Conservation (phyloP, 30 jellyfish, hydroid and myxozoan species). For the Hydractinia symbiolongicarpus region DNA sequence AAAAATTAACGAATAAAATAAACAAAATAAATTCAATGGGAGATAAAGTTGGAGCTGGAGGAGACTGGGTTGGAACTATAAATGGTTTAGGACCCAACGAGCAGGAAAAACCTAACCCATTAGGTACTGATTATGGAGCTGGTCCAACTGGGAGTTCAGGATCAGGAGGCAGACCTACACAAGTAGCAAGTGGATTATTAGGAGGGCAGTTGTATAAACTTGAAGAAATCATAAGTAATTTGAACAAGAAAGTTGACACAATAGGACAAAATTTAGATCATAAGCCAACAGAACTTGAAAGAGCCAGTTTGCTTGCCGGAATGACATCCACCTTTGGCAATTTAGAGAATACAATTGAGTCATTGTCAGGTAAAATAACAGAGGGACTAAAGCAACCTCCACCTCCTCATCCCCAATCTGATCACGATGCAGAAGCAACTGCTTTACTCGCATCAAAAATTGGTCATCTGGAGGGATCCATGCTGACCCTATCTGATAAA, state of each 20-base stretch:
- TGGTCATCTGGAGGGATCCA: constrained; percentile 16
- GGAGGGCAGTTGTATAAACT: constrained; percentile 14
- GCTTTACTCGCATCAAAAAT: constrained; percentile 2
- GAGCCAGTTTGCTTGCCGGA: constrained; percentile 27
- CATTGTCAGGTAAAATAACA: constrained; percentile 4
- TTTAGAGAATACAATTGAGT: constrained; percentile 26
- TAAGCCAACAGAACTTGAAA: constrained; percentile 18
- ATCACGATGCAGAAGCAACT: constrained; percentile 17
- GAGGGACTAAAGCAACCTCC: constrained; percentile 18
- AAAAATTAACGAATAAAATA: background rate
- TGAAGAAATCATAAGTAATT: constrained; percentile 8
- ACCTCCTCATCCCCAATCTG: background rate
- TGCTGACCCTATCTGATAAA: constrained; percentile 12
- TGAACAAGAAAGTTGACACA: background rate
- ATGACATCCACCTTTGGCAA: constrained; percentile 29
- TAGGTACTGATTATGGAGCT: constrained; percentile 5
- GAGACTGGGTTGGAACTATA: constrained; percentile 1
- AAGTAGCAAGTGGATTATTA: constrained; percentile 12
- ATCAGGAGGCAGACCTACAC: constrained; percentile 12
- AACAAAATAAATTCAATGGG: background rate
- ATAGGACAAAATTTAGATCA: background rate
- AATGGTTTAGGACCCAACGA: constrained; percentile 10
- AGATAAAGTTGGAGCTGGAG: too few species aligned
- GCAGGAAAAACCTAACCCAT: constrained; percentile 8
- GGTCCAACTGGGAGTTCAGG: background rate